These are phyloP conservation scores for Aphidius colemani DNA, from an alignment of 2,888 invertebrate species.

Conservation along the genomic window DNA sequence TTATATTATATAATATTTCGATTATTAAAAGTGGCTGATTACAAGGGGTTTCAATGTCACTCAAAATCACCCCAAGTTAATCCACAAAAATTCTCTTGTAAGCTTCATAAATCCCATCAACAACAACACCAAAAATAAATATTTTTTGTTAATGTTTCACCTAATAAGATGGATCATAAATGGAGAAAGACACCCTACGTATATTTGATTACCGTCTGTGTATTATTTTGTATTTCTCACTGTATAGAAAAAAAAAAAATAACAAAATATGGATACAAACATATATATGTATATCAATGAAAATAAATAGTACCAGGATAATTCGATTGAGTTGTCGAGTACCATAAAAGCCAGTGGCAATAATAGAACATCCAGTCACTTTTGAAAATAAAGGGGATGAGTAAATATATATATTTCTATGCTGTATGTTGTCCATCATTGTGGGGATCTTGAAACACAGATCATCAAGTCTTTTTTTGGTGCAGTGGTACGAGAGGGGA, in stretches of 20 bases:
- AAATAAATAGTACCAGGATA: constrained; percentile 27
- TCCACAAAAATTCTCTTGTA: neutral
- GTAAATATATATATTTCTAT: neutral
- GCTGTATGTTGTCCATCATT: constrained; percentile 27
- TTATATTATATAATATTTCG: too few species aligned
- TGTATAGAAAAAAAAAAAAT: too few species aligned
- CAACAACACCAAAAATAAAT: neutral
- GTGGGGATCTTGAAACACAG: constrained; percentile 35
- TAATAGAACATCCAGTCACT: constrained; percentile 22
- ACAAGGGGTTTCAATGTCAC: neutral
- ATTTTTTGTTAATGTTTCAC: too few species aligned
- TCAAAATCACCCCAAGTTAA: neutral
- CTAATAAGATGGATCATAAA: too few species aligned
- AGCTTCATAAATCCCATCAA: too few species aligned
- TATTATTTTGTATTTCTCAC: too few species aligned
- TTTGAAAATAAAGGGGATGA: neutral
- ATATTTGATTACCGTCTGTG: too few species aligned
- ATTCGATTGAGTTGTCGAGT: constrained; percentile 40
- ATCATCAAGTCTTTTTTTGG: constrained; percentile 51
- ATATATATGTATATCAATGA: neutral
- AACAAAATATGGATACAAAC: too few species aligned
- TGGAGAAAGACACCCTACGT: too few species aligned
- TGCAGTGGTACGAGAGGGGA: constrained; percentile 50
- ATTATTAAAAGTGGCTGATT: neutral
- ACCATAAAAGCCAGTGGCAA: constrained; percentile 35